phyloP scores from a whole-genome alignment of 2,888 invertebrate species.

The Helleia helle region DNA sequence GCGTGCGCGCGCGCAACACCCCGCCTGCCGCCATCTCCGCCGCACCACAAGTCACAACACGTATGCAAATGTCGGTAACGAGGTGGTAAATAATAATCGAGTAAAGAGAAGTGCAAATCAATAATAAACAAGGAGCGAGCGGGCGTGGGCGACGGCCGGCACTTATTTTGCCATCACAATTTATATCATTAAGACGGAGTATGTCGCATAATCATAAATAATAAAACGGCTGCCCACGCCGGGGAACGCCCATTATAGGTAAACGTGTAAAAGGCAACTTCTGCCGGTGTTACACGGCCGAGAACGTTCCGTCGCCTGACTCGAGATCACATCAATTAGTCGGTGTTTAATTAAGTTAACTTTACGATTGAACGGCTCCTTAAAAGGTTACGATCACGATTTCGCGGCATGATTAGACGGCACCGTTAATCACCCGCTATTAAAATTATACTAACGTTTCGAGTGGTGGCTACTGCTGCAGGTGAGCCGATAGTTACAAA shows the following conservation, averaged over 20 bases:
- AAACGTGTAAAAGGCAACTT: too few species aligned
- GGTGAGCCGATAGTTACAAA: too few species aligned
- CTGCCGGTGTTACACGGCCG: too few species aligned
- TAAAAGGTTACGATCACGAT: too few species aligned
- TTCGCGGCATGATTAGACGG: too few species aligned
- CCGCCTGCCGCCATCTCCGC: too few species aligned
- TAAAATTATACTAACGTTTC: too few species aligned
- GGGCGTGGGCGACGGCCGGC: conserved; percentile 39
- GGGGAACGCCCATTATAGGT: not conserved
- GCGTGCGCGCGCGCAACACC: conserved; percentile 65
- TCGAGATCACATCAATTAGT: too few species aligned
- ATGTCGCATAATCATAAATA: not conserved
- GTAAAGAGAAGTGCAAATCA: conserved; percentile 33
- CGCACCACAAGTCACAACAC: conserved; percentile 48
- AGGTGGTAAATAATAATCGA: conserved; percentile 45
- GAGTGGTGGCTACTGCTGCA: too few species aligned
- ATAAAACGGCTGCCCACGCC: conserved; percentile 2
- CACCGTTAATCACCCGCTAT: too few species aligned
- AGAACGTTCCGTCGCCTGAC: not conserved
- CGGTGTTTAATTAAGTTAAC: conserved; percentile 10
- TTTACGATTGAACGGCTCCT: conserved; percentile 33
- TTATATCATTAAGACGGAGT: not conserved
- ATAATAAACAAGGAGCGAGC: conserved; percentile 50
- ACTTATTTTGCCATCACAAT: too few species aligned
- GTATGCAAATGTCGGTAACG: conserved; percentile 59